These are phyloP conservation scores for Regulus satrapa DNA, from an alignment of 2,113 vertebrate genomes.

Conservation along the genomic window DNA sequence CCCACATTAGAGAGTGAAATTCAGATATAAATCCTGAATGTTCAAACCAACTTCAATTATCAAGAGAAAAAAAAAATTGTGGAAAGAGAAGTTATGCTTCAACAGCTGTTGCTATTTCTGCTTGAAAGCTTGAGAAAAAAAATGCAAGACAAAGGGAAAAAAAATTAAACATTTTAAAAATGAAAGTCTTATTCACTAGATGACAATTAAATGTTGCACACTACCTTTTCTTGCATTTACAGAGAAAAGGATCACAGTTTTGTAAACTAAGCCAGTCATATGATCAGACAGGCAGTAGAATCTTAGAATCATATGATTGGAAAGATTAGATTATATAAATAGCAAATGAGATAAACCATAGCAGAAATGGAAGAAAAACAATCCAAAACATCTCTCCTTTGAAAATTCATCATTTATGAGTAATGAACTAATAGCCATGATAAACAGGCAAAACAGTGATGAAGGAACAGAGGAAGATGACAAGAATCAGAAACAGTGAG, in stretches of 20 bases:
- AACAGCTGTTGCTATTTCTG: background rate
- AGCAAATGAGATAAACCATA: background rate
- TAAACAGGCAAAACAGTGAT: background rate
- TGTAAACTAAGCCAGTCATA: background rate
- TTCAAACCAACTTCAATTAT: background rate
- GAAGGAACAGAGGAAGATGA: background rate
- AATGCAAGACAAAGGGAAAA: background rate
- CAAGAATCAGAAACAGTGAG: background rate
- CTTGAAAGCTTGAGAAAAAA: background rate
- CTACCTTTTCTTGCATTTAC: background rate
- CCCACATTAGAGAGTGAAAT: background rate
- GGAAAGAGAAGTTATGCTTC: background rate
- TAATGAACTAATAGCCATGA: background rate
- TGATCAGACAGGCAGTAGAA: background rate
- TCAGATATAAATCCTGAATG: background rate
- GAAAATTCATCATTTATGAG: background rate
- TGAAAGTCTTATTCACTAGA: background rate
- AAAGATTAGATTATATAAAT: background rate
- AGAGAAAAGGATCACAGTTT: background rate
- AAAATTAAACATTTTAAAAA: background rate
- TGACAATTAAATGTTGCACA: background rate
- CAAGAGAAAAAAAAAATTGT: background rate
- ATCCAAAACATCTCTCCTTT: background rate
- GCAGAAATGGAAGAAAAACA: background rate
- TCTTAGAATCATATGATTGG: background rate